Evolutionary conservation across 1,140 invertebrate species (phyloP).

Genomic region (Neelides sp.): DNA sequence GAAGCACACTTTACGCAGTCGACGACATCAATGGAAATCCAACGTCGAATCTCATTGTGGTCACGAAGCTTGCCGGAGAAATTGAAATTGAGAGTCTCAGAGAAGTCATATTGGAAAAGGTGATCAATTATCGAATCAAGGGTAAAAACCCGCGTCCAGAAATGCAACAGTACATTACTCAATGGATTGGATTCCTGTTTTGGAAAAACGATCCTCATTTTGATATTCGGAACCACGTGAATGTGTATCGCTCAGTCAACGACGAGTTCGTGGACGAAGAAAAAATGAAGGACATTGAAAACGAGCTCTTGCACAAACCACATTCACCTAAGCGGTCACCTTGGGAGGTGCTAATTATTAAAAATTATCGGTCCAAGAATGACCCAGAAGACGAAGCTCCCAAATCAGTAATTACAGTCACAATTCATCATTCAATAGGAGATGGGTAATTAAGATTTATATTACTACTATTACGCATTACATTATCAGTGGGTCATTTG

Average conservation of each 20-base stretch:
- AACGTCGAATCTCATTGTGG: conserved; percentile 4
- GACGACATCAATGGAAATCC: conserved; percentile 4
- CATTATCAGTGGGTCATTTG: background rate
- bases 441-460: conserved; percentile 7
- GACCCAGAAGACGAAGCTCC: background rate
- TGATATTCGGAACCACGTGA: conserved; percentile 3
- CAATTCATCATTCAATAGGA: conserved; percentile 3
- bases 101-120: background rate
- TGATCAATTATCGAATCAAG: conserved; percentile 1
- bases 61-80: conserved; percentile 4
- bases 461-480: conserved; percentile 3
- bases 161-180: conserved; percentile 6
- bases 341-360: conserved; percentile 2
- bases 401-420: conserved; percentile 2
- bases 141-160: conserved; percentile 6
- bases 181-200: conserved; percentile 9
- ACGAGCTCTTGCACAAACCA: conserved; percentile 2
- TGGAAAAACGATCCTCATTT: conserved; percentile 9
- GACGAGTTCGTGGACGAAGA: background rate
- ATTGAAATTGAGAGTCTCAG: background rate
- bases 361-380: background rate
- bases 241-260: background rate
- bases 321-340: background rate
- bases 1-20: conserved; percentile 7
- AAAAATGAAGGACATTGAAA: background rate